These are phyloP conservation scores for Rattus norvegicus DNA, from an alignment of 2,113 vertebrate genomes.

Conservation along the genomic window GRCr8 NC_086024.1:46671501-46672000, in stretches of 20 bases:
- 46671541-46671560: no score
- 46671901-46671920: background rate
- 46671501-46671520: background rate
- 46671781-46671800: background rate
- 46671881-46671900: fast-evolving
- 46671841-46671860: background rate
- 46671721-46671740: background rate
- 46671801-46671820: background rate
- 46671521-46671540: background rate
- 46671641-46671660: background rate
- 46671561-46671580: background rate
- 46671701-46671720: background rate
- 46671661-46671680: background rate
- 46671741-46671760: background rate
- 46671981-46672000: background rate
- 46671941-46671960: background rate
- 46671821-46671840: background rate
- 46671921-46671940: background rate
- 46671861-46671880: background rate
- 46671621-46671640: background rate
- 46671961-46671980: background rate
- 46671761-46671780: no score
- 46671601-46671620: background rate
- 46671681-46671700: background rate
- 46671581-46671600: background rate